Evolutionary conservation across 2,888 invertebrate species (phyloP), one percentile per base, ranked within the genome.

Genomic region (Tachystola acroxantha): DNA sequence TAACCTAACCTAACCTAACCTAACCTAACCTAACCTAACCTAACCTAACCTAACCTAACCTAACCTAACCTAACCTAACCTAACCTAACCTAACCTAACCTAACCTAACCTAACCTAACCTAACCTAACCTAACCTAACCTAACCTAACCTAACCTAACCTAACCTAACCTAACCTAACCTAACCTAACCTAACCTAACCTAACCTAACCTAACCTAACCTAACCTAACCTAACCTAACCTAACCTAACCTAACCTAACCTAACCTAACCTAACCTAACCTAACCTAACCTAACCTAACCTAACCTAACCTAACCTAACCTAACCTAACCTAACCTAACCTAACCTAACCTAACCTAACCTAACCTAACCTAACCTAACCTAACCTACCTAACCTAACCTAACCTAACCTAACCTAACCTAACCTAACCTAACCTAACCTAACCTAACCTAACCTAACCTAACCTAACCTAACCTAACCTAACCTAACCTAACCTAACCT

Each of bases 11-110:
- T 34, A 37, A 35, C 41, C 37, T 35, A 35, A 37, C 39, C 39
- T 37, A 37, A 36, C 39, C 37, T 37, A 37, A 36, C 39, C 39
- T 37, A 39, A 39, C 41, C 41, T 46, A 43, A 44, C n/a, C n/a
- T n/a, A n/a, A n/a, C n/a, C n/a, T n/a, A n/a, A n/a, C n/a, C 46
- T 47, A 47, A 47, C 46, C 46, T 47, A 47, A 47, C 46, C 43
- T 43, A 43, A 43, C 43, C 43, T 43, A 43, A 43, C 40, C 40
- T 40, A 40, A 40, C 40, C 40, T 40, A 40, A 40, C 40, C 40
- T 39, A 41, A 39, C 34, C 40, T 43, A 43, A 40, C 40, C 40
- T 40, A 40, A 41, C n/a, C n/a, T n/a, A n/a, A n/a, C n/a, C n/a
- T n/a, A n/a, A n/a, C n/a, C 41, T 41, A 41, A 43, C 39, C 42